Conservation (phyloP, 1,140 invertebrate genomes). For the Bombus terrestris region DNA sequence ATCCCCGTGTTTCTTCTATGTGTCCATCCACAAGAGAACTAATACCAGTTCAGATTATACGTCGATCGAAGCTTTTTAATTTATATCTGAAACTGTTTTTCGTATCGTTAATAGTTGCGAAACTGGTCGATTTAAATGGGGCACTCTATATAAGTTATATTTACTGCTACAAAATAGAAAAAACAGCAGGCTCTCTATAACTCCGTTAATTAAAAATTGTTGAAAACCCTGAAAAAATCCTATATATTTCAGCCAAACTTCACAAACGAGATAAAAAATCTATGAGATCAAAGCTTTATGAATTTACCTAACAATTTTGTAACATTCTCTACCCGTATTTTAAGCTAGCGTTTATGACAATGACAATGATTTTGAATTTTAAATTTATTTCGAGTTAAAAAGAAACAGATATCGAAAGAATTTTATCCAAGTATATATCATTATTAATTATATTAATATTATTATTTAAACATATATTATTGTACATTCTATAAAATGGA, state of each 20-base stretch:
- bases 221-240: background rate
- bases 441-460: no score
- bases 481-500: background rate
- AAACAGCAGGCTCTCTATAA: background rate
- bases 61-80: background rate
- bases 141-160: background rate
- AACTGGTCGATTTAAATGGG: no score
- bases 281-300: background rate
- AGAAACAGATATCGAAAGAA: background rate
- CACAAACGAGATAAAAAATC: background rate
- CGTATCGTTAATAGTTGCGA: no score
- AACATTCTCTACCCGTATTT: background rate
- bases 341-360: background rate
- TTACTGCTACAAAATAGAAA: background rate
- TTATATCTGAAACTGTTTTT: background rate
- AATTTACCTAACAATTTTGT: background rate
- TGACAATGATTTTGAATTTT: background rate
- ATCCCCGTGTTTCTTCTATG: background rate
- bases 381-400: background rate
- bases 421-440: background rate
- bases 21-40: background rate
- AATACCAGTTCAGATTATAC: background rate
- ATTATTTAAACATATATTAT: background rate
- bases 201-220: background rate
- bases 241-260: background rate